A percentile compares a stretch with the other conserved stretches of the same genome.
Conservation (phyloP, 1,140 invertebrate genomes). For the Pseudobourletiella spinata region DNA sequence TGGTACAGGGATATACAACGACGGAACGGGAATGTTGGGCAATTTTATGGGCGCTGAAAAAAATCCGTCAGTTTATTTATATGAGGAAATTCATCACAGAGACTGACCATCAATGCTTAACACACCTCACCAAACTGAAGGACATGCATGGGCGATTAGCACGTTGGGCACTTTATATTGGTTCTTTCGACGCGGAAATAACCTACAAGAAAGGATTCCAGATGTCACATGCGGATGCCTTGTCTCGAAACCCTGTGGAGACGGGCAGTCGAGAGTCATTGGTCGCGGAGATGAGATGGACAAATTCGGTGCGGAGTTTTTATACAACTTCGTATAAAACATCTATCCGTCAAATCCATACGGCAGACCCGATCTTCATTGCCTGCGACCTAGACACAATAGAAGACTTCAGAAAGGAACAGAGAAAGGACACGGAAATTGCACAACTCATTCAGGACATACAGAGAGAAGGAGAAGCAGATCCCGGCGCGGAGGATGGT, state of each 20-base stretch:
- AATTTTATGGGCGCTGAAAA: slow-evolving; percentile 40
- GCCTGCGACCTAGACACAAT: too few species aligned
- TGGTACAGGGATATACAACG: neutral
- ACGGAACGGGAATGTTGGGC: slow-evolving; percentile 42
- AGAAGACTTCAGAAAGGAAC: too few species aligned
- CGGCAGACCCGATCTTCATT: too few species aligned
- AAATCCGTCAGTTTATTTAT: slow-evolving; percentile 41
- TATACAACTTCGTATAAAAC: too few species aligned
- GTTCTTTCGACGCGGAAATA: neutral
- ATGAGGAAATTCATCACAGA: slow-evolving; percentile 29
- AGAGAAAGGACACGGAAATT: too few species aligned
- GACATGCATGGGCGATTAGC: neutral
- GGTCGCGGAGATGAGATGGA: too few species aligned
- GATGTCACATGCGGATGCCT: neutral
- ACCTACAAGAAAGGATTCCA: neutral
- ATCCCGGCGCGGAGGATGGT: too few species aligned
- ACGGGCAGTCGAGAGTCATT: too few species aligned
- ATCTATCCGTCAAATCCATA: too few species aligned
- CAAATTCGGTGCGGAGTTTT: too few species aligned
- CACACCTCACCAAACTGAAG: neutral
- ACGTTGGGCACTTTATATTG: neutral
- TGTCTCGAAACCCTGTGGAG: neutral
- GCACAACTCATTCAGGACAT: too few species aligned
- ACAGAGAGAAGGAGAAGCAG: too few species aligned
- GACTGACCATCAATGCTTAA: neutral